A percentile compares a stretch with the other conserved stretches of the same genome.
Evolutionary conservation across 2,888 invertebrate genomes (phyloP).

Genomic region (Spodoptera littoralis): DNA sequence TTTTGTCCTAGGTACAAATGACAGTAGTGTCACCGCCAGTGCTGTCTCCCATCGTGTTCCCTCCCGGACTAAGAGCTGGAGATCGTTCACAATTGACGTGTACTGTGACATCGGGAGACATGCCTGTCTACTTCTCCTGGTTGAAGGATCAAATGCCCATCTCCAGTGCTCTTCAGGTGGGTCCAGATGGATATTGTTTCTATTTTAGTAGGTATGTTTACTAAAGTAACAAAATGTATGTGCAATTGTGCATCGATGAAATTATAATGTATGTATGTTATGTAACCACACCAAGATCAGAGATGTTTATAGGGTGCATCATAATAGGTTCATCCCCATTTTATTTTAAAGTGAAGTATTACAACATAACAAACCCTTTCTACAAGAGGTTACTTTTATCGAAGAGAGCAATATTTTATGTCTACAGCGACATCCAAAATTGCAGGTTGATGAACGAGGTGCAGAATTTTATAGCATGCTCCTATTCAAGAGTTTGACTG

Average conservation of each 20-base stretch:
- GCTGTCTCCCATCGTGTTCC: constrained; percentile 95
- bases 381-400: no score
- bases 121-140: constrained; percentile 91
- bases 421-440: not conserved
- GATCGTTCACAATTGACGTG: constrained; percentile 95
- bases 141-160: constrained; percentile 90
- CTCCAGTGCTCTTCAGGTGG: constrained; percentile 90
- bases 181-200: not conserved
- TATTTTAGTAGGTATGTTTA: no score
- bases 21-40: constrained; percentile 92
- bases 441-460: constrained; percentile 90
- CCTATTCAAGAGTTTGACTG: constrained; percentile 91
- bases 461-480: constrained; percentile 93
- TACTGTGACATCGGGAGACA: constrained; percentile 93
- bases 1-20: constrained; percentile 76
- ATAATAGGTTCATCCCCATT: no score
- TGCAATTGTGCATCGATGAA: no score
- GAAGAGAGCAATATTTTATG: not conserved
- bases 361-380: no score
- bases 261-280: no score
- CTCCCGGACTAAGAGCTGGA: constrained; percentile 93
- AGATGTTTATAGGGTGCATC: no score
- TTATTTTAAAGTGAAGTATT: no score
- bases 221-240: no score
- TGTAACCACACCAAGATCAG: no score